These are phyloP conservation scores for Apocheima hispidaria DNA, from an alignment of 2,888 invertebrate genomes.

Conservation along the genomic window DNA sequence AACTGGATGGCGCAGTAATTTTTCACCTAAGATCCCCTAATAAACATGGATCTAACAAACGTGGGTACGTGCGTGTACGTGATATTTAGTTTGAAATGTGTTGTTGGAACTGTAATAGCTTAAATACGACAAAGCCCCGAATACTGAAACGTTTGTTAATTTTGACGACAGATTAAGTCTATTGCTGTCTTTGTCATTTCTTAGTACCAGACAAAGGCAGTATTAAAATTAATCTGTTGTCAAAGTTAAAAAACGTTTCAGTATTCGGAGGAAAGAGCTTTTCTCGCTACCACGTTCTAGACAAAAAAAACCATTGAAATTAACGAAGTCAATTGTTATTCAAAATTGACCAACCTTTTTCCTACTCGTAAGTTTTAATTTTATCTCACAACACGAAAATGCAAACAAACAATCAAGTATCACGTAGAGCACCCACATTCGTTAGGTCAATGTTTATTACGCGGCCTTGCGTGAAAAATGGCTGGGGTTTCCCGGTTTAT, in stretches of 20 bases:
- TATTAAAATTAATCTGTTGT: too few species aligned
- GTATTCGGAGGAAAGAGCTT: too few species aligned
- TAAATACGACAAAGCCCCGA: slow-evolving; percentile 11
- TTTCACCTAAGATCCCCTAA: slow-evolving; percentile 26
- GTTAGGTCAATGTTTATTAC: slow-evolving; percentile 25
- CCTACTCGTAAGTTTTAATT: too few species aligned
- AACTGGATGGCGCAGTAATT: slow-evolving; percentile 18
- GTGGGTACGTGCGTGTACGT: slow-evolving; percentile 15
- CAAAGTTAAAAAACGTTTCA: too few species aligned
- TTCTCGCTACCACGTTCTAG: neutral
- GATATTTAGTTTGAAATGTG: slow-evolving; percentile 26
- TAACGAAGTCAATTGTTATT: too few species aligned
- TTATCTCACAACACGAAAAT: too few species aligned
- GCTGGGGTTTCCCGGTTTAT: slow-evolving; percentile 1
- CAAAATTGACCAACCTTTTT: too few species aligned
- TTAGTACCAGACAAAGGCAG: neutral
- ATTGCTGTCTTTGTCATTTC: neutral
- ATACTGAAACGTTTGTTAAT: too few species aligned
- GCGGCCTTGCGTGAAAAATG: slow-evolving; percentile 24
- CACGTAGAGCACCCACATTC: slow-evolving; percentile 5
- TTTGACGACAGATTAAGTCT: too few species aligned
- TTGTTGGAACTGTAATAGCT: slow-evolving; percentile 10
- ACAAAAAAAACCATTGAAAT: neutral
- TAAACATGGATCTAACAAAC: slow-evolving; percentile 24
- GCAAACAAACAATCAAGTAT: slow-evolving; percentile 6